Conservation (phyloP, 2,113 vertebrate species). For the Alethe castanea region DNA sequence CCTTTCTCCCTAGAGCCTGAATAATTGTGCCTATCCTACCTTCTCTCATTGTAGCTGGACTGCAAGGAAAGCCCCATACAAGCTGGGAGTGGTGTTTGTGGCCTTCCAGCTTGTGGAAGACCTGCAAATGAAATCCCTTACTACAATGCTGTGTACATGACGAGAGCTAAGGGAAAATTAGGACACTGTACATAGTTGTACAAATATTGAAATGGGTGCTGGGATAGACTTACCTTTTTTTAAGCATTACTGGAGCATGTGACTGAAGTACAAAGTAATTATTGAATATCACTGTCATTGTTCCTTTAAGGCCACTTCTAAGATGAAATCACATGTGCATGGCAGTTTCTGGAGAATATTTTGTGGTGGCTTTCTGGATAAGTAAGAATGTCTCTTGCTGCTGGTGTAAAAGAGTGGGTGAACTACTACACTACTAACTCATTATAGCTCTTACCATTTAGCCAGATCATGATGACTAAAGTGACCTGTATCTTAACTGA, state of each 20-base stretch:
- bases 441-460: slow-evolving; percentile 41
- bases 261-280: not conserved
- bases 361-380: not conserved
- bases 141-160: not conserved
- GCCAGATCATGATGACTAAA: not conserved
- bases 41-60: not conserved
- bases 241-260: not conserved
- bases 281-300: not conserved
- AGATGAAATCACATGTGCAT: not conserved
- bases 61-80: not conserved
- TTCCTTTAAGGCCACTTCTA: not conserved
- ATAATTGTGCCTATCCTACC: fast-evolving
- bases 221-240: not conserved
- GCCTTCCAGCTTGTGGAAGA: not conserved
- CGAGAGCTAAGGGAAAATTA: not conserved
- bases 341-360: not conserved
- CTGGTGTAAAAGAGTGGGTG: not conserved
- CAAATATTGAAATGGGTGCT: not conserved
- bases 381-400: not conserved
- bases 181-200: not conserved
- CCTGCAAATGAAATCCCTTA: not conserved
- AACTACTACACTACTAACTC: not conserved
- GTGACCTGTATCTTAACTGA: not conserved
- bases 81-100: not conserved
- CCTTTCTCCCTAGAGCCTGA: not conserved